These are phyloP conservation scores for Rallus limicola DNA, from an alignment of 2,113 vertebrate genomes.

Conservation along the genomic window DNA sequence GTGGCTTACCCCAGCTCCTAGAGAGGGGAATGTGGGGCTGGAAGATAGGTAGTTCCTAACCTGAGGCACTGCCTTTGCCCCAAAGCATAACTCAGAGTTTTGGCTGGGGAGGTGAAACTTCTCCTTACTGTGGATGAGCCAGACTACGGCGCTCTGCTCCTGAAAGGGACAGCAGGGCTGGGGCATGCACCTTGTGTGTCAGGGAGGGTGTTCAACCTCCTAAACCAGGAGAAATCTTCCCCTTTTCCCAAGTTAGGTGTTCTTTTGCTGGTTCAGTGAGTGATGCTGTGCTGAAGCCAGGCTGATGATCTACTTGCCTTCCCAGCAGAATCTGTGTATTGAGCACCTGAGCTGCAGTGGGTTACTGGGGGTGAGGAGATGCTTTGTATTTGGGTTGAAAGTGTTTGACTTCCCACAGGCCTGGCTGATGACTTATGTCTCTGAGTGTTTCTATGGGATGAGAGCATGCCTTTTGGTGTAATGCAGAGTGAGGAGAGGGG, in stretches of 20 bases:
- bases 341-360: neutral
- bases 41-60: neutral
- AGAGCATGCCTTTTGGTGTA: neutral
- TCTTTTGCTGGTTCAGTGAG: accelerated
- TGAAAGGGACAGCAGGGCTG: neutral
- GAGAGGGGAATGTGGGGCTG: neutral
- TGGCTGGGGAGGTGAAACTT: neutral
- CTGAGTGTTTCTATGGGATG: neutral
- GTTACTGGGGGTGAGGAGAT: neutral
- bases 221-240: neutral
- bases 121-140: neutral
- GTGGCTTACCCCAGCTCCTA: neutral
- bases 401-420: neutral
- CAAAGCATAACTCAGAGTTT: neutral
- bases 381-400: neutral
- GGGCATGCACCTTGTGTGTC: accelerated
- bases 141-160: accelerated
- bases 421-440: neutral
- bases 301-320: neutral
- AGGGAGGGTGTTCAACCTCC: neutral
- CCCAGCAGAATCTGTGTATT: neutral
- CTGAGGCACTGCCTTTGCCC: neutral
- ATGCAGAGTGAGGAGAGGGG: neutral
- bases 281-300: neutral
- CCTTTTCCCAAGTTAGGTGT: neutral